A percentile compares a stretch with the other conserved stretches of the same genome.
Conservation (phyloP, 2,888 invertebrate genomes). For the Drosophila eohydei region DNA sequence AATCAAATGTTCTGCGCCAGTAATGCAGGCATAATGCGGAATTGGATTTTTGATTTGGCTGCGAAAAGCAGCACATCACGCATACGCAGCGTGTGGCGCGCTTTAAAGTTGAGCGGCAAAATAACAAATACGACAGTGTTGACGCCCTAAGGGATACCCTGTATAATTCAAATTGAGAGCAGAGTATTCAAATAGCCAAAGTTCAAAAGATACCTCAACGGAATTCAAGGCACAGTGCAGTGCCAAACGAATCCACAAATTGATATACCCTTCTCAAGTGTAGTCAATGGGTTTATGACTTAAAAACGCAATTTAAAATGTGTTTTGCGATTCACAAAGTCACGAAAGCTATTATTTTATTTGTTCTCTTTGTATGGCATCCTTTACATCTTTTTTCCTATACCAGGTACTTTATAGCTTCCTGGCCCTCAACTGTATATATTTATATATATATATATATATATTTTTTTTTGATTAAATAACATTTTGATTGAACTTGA, state of each 20-base stretch:
- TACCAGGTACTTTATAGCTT: neutral
- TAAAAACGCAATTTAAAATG: constrained; percentile 32
- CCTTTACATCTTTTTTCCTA: neutral
- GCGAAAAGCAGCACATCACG: constrained; percentile 36
- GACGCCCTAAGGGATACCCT: neutral
- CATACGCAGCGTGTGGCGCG: constrained; percentile 41
- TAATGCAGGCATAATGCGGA: constrained; percentile 31
- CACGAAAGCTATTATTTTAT: constrained; percentile 5
- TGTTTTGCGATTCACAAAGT: constrained; percentile 28
- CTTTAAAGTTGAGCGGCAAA: constrained; percentile 26
- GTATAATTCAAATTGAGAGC: neutral
- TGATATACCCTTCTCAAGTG: neutral
- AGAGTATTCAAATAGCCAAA: neutral
- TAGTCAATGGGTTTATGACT: neutral
- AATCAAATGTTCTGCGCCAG: constrained; percentile 4
- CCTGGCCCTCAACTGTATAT: neutral
- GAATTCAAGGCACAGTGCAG: no score
- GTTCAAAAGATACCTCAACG: neutral
- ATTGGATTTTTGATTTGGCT: constrained; percentile 53
- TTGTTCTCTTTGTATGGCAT: constrained; percentile 3
- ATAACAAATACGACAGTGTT: neutral
- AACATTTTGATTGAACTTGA: constrained; percentile 8
- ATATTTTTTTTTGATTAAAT: neutral
- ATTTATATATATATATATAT: neutral
- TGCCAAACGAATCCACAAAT: neutral